Evolutionary conservation across 2,888 invertebrate species (phyloP).

Genomic region (Idaea dimidiata): DNA sequence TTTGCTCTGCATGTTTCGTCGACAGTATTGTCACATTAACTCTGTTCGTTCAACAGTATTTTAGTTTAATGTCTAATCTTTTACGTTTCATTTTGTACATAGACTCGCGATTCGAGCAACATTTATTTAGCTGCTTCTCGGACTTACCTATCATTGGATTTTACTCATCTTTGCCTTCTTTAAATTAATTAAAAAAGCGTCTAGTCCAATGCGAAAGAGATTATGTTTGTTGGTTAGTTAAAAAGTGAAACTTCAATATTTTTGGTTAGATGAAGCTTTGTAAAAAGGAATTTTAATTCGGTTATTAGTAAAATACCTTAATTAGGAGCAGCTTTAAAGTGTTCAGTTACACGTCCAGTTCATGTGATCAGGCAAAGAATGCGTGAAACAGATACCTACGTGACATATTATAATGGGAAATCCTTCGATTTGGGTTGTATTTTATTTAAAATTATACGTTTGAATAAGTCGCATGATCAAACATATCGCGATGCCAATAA

Average conservation of each 20-base stretch:
- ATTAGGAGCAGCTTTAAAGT: conserved; percentile 70
- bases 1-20: conserved; percentile 54
- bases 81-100: conserved; percentile 63
- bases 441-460: conserved; percentile 31
- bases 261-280: conserved; percentile 54
- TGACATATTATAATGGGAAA: conserved; percentile 40
- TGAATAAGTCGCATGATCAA: conserved; percentile 35
- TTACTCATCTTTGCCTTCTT: conserved; percentile 78
- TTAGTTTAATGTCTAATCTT: conserved; percentile 61
- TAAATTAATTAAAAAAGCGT: conserved; percentile 72
- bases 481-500: conserved; percentile 55
- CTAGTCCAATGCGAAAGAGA: conserved; percentile 80
- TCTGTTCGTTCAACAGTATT: conserved; percentile 67
- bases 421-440: conserved; percentile 34
- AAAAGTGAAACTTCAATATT: conserved; percentile 39
- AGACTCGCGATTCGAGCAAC: conserved; percentile 46
- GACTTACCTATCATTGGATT: conserved; percentile 66
- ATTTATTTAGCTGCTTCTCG: conserved; percentile 42
- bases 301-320: conserved; percentile 48
- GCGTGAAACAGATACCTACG: conserved; percentile 71
- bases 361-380: conserved; percentile 74
- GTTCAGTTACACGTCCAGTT: conserved; percentile 77
- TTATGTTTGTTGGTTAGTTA: conserved; percentile 70
- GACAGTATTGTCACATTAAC: conserved; percentile 69
- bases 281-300: conserved; percentile 55